Evolutionary conservation across 2,797 vertebrate genomes (phyloP), one percentile per base, ranked within the genome.

Genomic region (Takifugu ocellatus): DNA sequence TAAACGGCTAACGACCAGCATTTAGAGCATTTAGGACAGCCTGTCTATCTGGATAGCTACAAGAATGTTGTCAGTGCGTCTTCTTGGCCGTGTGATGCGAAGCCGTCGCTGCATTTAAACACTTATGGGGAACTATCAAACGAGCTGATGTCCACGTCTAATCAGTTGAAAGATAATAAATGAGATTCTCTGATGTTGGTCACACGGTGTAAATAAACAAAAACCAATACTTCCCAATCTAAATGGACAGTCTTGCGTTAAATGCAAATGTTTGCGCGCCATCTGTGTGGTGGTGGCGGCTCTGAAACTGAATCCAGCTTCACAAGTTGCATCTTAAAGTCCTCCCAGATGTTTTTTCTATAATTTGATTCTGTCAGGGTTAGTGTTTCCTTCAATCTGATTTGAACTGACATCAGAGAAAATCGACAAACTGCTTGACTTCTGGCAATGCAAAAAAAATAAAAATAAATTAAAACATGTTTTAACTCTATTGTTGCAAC

Each of bases 381-480:
- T 73, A 55, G 59, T 72, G 51, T 72, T 59, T 25, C 8, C 49
- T 54, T 46, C 6, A 2, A n/a, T 21, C 9, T 46, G 61, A 68
- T 69, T 59, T 56, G 50, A 49, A 69, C 71, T 85, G 76, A 81
- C 77, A 84, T 88, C 83, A 84, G 54, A 82, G 73, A 70, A 82
- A 86, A 89, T 91, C 86, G 88, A 82, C 73, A 70, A 75, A 72
- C 71, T 68, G 63, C 69, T 53, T 81, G 73, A 78, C 80, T 85
- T 72, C 70, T 81, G 78, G 78, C 81, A 67, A 70, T 33, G 54
- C 33, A n/a, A 10, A 3, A 46, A 46, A 46, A 6, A 17, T 2
- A 17, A 9, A 46, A 21, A 9, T 4, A n/a, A 45, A 46, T 17
- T 17, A 21, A 46, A 46, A 3, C 44, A 45, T 16, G 4, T 45